Conservation (phyloP, 2,888 invertebrate genomes). For the Caenorhabditis angaria region DNA sequence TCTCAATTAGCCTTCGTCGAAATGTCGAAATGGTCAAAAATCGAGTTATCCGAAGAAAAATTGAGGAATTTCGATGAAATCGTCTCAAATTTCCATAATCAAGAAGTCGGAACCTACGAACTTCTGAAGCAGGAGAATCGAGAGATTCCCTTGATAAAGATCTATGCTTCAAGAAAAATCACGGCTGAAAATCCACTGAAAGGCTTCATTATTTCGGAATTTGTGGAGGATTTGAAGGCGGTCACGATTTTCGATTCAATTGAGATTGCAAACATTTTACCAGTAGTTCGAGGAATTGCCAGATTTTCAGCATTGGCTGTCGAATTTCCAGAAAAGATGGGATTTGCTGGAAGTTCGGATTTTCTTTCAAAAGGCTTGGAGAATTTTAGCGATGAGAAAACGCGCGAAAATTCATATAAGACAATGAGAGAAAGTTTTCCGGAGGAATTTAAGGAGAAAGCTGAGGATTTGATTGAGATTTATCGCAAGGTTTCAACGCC, state of each 20-base stretch:
- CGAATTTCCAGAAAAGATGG: conserved; percentile 20
- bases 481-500: conserved; percentile 17
- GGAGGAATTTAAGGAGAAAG: conserved; percentile 16
- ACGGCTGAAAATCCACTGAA: conserved; percentile 24
- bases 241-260: conserved; percentile 21
- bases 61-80: conserved; percentile 18
- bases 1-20: conserved; percentile 28
- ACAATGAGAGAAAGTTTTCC: conserved; percentile 8
- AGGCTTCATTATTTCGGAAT: conserved; percentile 29
- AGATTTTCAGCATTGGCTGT: conserved; percentile 31
- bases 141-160: conserved; percentile 31
- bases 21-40: conserved; percentile 19
- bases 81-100: conserved; percentile 22
- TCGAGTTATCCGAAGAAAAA: conserved; percentile 12
- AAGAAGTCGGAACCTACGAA: conserved; percentile 26
- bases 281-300: conserved; percentile 14
- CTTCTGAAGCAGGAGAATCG: conserved; percentile 24
- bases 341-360: conserved; percentile 15
- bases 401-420: not conserved
- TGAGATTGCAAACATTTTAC: conserved; percentile 26
- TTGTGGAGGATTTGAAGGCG: conserved; percentile 13
- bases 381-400: conserved; percentile 21
- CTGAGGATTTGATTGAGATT: conserved; percentile 17
- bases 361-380: conserved; percentile 23
- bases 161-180: conserved; percentile 21